phyloP scores from a whole-genome alignment of 2,888 invertebrate genomes.

The Coenonympha arcania region DNA sequence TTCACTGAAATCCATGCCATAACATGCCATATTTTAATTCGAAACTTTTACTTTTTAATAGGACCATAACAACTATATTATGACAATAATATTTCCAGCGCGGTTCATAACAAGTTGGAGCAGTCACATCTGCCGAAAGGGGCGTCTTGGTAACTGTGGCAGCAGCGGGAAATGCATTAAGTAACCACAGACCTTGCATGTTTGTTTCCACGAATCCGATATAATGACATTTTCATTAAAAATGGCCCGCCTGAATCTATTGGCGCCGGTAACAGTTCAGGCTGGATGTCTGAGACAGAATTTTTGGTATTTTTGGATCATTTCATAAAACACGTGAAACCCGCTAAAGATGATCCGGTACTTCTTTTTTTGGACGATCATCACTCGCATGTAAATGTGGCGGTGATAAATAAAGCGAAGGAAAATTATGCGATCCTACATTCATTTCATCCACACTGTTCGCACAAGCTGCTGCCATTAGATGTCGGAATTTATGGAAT shows the following conservation, averaged over 20 bases:
- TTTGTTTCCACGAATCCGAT: not conserved
- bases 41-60: no score
- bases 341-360: not conserved
- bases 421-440: slow-evolving; percentile 30
- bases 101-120: not conserved
- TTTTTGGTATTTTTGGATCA: not conserved
- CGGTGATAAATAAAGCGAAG: not conserved
- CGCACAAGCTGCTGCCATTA: slow-evolving; percentile 20
- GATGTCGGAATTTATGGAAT: slow-evolving; percentile 27
- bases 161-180: not conserved
- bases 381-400: not conserved
- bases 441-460: slow-evolving; percentile 27
- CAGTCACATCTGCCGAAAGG: not conserved
- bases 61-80: no score
- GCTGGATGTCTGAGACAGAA: not conserved
- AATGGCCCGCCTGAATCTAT: not conserved
- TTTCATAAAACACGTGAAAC: not conserved
- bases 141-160: not conserved
- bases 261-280: not conserved
- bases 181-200: not conserved
- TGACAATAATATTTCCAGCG: no score
- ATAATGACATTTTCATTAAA: not conserved
- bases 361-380: not conserved
- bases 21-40: no score
- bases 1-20: no score